Conservation (phyloP, 2,113 vertebrate species). For the Dendrocopos noguchii region DNA sequence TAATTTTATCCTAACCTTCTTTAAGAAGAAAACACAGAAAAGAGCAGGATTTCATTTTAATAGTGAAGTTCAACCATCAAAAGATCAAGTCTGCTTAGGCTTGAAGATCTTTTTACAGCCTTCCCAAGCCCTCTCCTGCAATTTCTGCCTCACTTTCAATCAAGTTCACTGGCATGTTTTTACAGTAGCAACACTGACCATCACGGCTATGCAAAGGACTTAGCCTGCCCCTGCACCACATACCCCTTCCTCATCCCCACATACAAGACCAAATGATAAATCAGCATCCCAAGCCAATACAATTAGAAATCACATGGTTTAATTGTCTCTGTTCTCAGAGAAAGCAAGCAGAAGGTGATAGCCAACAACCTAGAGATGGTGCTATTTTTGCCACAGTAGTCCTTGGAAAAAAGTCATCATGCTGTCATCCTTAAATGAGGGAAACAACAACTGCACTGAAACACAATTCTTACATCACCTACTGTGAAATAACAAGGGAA, state of each 20-base stretch:
- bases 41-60: not conserved
- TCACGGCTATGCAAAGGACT: not conserved
- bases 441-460: not conserved
- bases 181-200: not conserved
- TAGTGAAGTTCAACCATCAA: fast-evolving
- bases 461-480: not conserved
- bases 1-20: not conserved
- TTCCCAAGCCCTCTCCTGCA: not conserved
- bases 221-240: not conserved
- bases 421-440: not conserved
- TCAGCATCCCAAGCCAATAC: not conserved
- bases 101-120: not conserved
- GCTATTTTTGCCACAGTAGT: not conserved
- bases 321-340: not conserved
- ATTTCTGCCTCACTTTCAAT: not conserved
- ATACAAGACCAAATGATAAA: not conserved
- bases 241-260: not conserved
- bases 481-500: not conserved
- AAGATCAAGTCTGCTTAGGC: not conserved
- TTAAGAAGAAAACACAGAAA: not conserved
- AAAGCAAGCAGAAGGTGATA: not conserved
- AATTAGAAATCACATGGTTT: not conserved
- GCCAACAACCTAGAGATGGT: not conserved
- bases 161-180: not conserved
- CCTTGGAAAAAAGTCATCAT: not conserved